Conservation (phyloP, 2,797 vertebrate genomes). For the Danio kyathit region DNA sequence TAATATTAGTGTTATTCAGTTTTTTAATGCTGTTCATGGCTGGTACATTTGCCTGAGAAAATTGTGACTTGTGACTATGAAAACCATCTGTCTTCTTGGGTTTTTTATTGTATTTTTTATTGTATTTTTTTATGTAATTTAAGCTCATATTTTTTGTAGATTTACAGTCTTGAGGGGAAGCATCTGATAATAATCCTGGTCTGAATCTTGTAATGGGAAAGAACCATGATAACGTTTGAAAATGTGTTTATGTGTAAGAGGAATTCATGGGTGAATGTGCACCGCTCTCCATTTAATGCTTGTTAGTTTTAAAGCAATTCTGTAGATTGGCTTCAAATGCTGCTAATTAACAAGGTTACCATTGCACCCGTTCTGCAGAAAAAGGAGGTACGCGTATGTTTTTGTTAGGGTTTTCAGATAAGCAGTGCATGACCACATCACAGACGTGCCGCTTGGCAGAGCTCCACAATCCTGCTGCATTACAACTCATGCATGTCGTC, state of each 20-base stretch:
- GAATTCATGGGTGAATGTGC: conserved; percentile 25
- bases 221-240: not conserved
- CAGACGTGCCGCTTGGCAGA: conserved; percentile 36
- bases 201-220: not conserved
- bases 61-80: no score
- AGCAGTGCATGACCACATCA: conserved; percentile 59
- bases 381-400: conserved; percentile 47
- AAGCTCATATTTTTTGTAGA: not conserved
- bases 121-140: not conserved
- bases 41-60: no score
- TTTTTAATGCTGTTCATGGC: no score
- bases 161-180: not conserved
- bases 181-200: not conserved
- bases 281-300: conserved; percentile 6
- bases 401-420: conserved; percentile 47
- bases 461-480: conserved; percentile 38
- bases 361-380: conserved; percentile 41
- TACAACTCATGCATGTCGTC: conserved; percentile 48
- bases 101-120: not conserved
- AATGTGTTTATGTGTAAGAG: conserved; percentile 22
- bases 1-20: no score
- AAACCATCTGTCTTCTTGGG: no score
- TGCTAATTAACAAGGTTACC: conserved; percentile 38
- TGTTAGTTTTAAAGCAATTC: conserved; percentile 29
- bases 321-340: conserved; percentile 35